Evolutionary conservation across 2,888 invertebrate genomes (phyloP).

Genomic region (Parapristionchus giblindavisi): DNA sequence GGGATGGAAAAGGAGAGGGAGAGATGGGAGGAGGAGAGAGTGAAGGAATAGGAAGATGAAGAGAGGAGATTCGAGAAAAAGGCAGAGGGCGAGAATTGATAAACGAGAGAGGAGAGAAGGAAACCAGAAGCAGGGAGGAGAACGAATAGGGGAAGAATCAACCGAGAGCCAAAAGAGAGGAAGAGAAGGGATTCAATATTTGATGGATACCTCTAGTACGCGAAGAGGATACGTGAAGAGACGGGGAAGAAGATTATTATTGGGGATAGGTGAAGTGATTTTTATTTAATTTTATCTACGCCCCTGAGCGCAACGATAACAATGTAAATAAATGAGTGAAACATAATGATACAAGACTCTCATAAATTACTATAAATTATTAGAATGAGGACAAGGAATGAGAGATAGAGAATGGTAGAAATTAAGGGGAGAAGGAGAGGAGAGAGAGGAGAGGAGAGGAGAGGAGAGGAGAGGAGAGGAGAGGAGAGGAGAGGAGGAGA

Average conservation of each 20-base stretch:
- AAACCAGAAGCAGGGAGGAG: constrained; percentile 6
- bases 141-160: background rate
- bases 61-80: background rate
- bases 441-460: background rate
- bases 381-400: background rate
- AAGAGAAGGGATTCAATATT: no score
- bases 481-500: background rate
- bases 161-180: no score
- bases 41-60: background rate
- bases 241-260: no score
- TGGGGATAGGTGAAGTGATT: no score
- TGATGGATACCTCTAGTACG: no score
- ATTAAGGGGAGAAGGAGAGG: background rate
- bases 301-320: no score
- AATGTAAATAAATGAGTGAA: no score
- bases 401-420: background rate
- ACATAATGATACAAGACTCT: no score
- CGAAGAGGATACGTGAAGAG: no score
- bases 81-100: background rate
- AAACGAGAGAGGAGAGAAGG: background rate
- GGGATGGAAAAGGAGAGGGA: background rate
- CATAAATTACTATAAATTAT: no score
- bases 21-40: background rate
- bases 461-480: no score
- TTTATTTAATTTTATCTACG: no score